A percentile compares a stretch with the other conserved stretches of the same genome.
phyloP scores from a whole-genome alignment of 2,888 invertebrate species.

The Pterobdella sp. region DNA sequence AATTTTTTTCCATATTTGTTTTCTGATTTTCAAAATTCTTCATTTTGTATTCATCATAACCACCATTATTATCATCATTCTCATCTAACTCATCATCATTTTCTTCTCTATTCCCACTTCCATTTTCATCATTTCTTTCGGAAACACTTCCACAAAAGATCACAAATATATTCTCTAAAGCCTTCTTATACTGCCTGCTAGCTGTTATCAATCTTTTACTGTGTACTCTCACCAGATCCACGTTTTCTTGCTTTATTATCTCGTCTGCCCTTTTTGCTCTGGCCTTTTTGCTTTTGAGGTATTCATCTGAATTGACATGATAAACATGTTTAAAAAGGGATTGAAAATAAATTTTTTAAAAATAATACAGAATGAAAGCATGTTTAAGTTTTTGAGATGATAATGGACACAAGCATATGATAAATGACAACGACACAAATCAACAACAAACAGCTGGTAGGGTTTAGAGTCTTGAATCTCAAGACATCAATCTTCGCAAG shows the following conservation, averaged over 20 bases:
- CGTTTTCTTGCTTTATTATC: not conserved
- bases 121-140: not conserved
- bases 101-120: not conserved
- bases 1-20: not conserved
- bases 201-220: not conserved
- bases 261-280: not conserved
- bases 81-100: not conserved
- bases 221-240: not conserved
- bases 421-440: not conserved
- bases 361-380: not conserved
- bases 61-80: not conserved
- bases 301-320: conserved; percentile 3
- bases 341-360: not conserved
- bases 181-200: not conserved
- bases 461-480: not conserved
- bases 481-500: conserved; percentile 5
- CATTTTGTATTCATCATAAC: conserved; percentile 10
- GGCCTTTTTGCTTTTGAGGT: not conserved
- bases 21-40: not conserved
- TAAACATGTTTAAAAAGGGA: too few species aligned
- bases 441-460: not conserved
- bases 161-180: not conserved
- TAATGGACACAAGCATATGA: too few species aligned
- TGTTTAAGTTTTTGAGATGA: too few species aligned
- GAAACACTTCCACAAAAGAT: not conserved